Evolutionary conservation across 2,113 vertebrate genomes (phyloP), one percentile per base, ranked within the genome.

Genomic region (Mesocricetus auratus): DNA sequence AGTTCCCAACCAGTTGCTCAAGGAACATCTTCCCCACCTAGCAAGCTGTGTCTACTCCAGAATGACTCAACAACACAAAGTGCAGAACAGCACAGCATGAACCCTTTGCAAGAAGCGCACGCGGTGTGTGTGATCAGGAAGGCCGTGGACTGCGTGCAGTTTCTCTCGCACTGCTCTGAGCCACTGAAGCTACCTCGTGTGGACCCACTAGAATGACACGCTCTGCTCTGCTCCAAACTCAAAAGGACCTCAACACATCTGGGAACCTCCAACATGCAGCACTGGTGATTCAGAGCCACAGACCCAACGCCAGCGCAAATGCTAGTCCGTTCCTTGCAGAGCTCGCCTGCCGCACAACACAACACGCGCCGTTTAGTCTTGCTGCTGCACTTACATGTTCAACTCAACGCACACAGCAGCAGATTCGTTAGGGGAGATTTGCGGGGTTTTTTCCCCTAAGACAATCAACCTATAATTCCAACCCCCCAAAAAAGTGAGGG

Each of bases 301-400:
- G 0, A 1, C 11, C 68, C 13, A 31, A 0, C 17, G 0, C 2
- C 0, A 24, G 7, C 4, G 4, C 10, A 17, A 1, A 0, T 47
- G 8, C 22, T 3, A 6, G 31, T 0, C 1, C 6, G 1, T 16
- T 31, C 26, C 42, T 31, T 22, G 12, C 10, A 1, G 64, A 79
- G 36, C 17, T 31, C 8, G 13, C 15, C 1, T 1, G 36, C 13
- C 0, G 0, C 22, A 73, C 45, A 24, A 0, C 1, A 7, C 1
- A 3, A 0, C 1, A 7, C 1, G 4, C 13, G 8, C 60, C 24
- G 42, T 73, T 10, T 1, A 11, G 29, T 22, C 1, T 0, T 0
- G 7, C 17, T 7, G 3, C 53, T 42, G 1, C 10, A 11, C 8
- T 22, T 26, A 39, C 1, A 17, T 0, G 36, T 7, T 33, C 58